Evolutionary conservation across 2,113 vertebrate genomes (phyloP), one percentile per base, ranked within the genome.

Genomic region (Sander lucioperca): DNA sequence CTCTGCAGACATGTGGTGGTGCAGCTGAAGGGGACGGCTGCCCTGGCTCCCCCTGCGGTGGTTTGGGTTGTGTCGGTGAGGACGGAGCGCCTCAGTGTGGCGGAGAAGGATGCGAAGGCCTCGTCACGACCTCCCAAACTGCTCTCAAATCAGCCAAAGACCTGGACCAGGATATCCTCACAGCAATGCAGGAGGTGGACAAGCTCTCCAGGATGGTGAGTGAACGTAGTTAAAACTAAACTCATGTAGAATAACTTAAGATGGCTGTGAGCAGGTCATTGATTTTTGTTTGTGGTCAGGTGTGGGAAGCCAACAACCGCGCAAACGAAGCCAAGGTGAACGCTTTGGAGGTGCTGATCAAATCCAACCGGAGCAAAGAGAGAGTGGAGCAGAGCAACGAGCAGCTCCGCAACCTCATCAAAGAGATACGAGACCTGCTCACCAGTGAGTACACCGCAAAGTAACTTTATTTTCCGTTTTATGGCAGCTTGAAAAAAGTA

Each of bases 401-500:
- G 83, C 97, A 98, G 56, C 95, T 99, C 19, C 96, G 98, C 67
- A 94, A 90, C 53, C 96, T 99, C 73, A 98, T 99, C 93, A 97
- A 96, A 65, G 97, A 99, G 84, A 99, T 99, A 72, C 94, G 97
- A 86, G 95, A 99, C 90, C 98, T 99, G 80, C 92, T 99, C 47
- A 98, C 92, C 80, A 95, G 98, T 99, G 94, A 95, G 96, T 67
- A 0, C 3, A 2, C 0, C 50, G 21, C 50, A 45, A 3, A 39
- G 2, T 0, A 10, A 33, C 19, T 33, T 64, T 13, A 21, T 12
- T 7, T 64, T 14, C 23, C 5, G 3, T 16, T 15, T 47, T 3
- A 25, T 16, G n/a, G n/a, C 15, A 18, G 9, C 59, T 12, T 23
- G n/a, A 56, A 13, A 56, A 56, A 51, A 51, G 1, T 16, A 16